phyloP scores from a whole-genome alignment of 2,113 vertebrate genomes.

The Chunga burmeisteri region DNA sequence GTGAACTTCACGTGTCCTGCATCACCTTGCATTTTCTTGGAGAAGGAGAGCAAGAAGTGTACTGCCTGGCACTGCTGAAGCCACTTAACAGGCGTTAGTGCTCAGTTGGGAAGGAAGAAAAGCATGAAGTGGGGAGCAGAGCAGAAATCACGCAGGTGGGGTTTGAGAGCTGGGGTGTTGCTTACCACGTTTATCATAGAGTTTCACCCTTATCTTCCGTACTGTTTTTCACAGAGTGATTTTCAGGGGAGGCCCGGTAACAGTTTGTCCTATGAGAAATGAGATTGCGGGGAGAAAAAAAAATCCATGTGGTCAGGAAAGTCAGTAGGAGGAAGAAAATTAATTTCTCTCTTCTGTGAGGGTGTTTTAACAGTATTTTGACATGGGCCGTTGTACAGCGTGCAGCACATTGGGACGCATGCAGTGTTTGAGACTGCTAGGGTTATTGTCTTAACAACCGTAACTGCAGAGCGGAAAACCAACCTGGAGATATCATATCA shows the following conservation, averaged over 20 bases:
- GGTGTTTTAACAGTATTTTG: not conserved
- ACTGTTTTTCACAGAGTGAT: not conserved
- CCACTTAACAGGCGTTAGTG: not conserved
- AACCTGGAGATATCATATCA: not conserved
- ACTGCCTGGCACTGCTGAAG: not conserved
- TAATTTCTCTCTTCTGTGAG: accelerated
- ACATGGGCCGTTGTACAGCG: not conserved
- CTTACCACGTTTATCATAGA: not conserved
- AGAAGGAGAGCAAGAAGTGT: not conserved
- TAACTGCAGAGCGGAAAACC: not conserved
- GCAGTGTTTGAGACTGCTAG: not conserved
- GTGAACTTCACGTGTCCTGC: not conserved
- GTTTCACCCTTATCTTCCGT: not conserved
- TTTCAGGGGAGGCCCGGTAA: not conserved
- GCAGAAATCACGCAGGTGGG: not conserved
- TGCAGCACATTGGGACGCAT: not conserved
- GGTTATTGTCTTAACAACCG: not conserved
- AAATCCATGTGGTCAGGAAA: not conserved
- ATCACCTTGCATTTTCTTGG: not conserved
- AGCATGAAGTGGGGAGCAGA: not conserved
- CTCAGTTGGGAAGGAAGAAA: not conserved
- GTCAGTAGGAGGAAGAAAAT: not conserved
- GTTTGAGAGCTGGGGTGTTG: not conserved
- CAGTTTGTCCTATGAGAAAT: not conserved
- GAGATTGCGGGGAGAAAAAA: not conserved